These are phyloP conservation scores for Chrysogorgia sp. DNA, from an alignment of 92 coral and sea anemone genomes.

Conservation along the genomic window DNA sequence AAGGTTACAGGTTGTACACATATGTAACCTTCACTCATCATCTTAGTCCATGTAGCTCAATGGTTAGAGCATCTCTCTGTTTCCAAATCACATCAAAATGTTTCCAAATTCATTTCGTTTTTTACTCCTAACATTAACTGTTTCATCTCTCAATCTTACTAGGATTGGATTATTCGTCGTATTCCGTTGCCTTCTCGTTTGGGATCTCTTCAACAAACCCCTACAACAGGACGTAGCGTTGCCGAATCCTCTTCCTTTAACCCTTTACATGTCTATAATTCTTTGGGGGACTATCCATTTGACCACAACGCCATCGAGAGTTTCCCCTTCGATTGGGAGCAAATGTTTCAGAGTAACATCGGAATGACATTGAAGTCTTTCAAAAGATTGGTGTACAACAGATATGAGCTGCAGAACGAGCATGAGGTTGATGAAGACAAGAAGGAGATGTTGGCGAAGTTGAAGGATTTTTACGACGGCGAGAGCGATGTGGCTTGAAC, in stretches of 20 bases:
- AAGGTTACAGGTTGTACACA: no score
- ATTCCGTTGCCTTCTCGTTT: slow-evolving; percentile 27
- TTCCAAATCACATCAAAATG: no score
- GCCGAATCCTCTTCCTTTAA: slow-evolving; percentile 55
- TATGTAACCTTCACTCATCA: not conserved
- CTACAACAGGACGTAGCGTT: slow-evolving; percentile 24
- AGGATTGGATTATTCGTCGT: slow-evolving; percentile 43
- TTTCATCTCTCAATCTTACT: not conserved
- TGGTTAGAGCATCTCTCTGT: no score
- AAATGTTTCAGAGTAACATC: slow-evolving; percentile 74
- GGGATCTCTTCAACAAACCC: slow-evolving; percentile 33
- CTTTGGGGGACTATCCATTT: slow-evolving; percentile 88
- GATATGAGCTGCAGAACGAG: slow-evolving; percentile 86
- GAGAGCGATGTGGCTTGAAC: not conserved
- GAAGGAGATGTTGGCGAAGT: slow-evolving; percentile 66
- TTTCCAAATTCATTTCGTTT: no score
- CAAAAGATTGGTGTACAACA: slow-evolving; percentile 79
- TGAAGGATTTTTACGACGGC: slow-evolving; percentile 71
- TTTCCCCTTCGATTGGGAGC: slow-evolving; percentile 90
- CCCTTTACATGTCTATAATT: slow-evolving; percentile 69
- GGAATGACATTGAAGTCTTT: slow-evolving; percentile 67
- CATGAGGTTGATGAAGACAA: slow-evolving; percentile 74
- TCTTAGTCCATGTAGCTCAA: no score
- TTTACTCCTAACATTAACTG: no score
- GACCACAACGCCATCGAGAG: slow-evolving; percentile 84